phyloP scores from a whole-genome alignment of 2,888 invertebrate species.

The Andricus quercusramuli region DNA sequence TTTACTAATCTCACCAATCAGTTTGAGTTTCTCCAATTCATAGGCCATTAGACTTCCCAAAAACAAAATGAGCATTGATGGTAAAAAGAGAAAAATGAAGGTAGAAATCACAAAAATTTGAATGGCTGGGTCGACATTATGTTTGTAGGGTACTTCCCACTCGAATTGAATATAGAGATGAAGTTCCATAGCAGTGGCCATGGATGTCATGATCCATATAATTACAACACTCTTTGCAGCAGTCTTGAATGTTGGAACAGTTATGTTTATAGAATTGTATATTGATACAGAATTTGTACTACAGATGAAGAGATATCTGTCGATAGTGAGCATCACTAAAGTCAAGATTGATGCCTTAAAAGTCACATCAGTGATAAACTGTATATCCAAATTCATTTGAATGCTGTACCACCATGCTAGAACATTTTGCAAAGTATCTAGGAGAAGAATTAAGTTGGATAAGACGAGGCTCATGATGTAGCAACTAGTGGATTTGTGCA shows the following conservation, averaged over 20 bases:
- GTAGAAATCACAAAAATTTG: conserved; percentile 65
- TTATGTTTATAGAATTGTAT: conserved; percentile 9
- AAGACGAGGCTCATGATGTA: conserved; percentile 65
- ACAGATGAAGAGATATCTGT: conserved; percentile 63
- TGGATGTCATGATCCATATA: conserved; percentile 64
- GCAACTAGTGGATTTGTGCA: conserved; percentile 60
- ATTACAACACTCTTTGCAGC: conserved; percentile 61
- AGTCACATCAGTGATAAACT: conserved; percentile 66
- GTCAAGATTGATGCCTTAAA: conserved; percentile 66
- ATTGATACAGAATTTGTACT: conserved; percentile 40
- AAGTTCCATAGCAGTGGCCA: conserved; percentile 64
- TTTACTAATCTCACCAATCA: not conserved
- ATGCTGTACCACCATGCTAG: conserved; percentile 58
- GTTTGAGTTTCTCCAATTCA: conserved; percentile 45
- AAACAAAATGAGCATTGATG: conserved; percentile 59
- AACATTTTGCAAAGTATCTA: conserved; percentile 63
- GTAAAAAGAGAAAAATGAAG: conserved; percentile 61
- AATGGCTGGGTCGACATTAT: conserved; percentile 43
- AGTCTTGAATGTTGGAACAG: conserved; percentile 50
- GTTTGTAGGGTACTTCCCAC: conserved; percentile 46
- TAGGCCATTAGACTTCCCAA: conserved; percentile 59
- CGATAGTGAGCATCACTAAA: conserved; percentile 63
- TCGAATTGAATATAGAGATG: conserved; percentile 61
- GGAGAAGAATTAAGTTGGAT: conserved; percentile 65
- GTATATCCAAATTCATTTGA: conserved; percentile 61